phyloP scores from a whole-genome alignment of 2,113 vertebrate genomes.

The Phaetusa simplex region DNA sequence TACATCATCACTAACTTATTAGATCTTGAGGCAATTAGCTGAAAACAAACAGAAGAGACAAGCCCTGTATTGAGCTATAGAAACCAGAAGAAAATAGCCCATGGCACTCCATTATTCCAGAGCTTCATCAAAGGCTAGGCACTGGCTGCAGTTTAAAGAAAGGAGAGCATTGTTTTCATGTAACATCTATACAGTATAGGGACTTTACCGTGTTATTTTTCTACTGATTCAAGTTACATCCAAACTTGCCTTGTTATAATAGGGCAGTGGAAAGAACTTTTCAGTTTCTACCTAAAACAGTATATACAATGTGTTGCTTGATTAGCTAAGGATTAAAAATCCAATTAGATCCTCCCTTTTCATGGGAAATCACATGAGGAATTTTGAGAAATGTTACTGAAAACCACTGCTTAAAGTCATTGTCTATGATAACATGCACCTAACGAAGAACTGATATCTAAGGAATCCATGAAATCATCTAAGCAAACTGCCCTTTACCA shows the following conservation, averaged over 20 bases:
- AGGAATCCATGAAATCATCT: conserved; percentile 6
- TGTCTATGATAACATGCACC: conserved; percentile 53
- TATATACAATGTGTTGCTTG: conserved; percentile 77
- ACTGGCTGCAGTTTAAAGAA: conserved; percentile 84
- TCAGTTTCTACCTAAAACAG: conserved; percentile 84
- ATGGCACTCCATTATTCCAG: conserved; percentile 86
- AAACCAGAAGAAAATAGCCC: conserved; percentile 88
- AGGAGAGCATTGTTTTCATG: conserved; percentile 87
- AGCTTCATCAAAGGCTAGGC: conserved; percentile 87
- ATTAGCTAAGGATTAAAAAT: conserved; percentile 89
- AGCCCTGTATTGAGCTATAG: conserved; percentile 88
- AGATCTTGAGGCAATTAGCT: conserved; percentile 96
- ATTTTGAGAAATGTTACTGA: conserved; percentile 78
- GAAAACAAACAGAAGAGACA: conserved; percentile 98
- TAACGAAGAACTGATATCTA: conserved; percentile 62
- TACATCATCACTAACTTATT: conserved; percentile 99
- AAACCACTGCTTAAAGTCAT: conserved; percentile 73
- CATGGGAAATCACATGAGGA: conserved; percentile 77
- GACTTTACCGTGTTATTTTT: conserved; percentile 80
- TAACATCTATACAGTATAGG: conserved; percentile 84
- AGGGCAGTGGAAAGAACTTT: conserved; percentile 82
- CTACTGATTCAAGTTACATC: conserved; percentile 91
- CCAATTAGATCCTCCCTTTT: conserved; percentile 77
- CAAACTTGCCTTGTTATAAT: conserved; percentile 76
- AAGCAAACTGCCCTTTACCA: not conserved